Evolutionary conservation across 64 coral and sea anemone genomes (phyloP).

Genomic region (Astreopora myriophthalma): DNA sequence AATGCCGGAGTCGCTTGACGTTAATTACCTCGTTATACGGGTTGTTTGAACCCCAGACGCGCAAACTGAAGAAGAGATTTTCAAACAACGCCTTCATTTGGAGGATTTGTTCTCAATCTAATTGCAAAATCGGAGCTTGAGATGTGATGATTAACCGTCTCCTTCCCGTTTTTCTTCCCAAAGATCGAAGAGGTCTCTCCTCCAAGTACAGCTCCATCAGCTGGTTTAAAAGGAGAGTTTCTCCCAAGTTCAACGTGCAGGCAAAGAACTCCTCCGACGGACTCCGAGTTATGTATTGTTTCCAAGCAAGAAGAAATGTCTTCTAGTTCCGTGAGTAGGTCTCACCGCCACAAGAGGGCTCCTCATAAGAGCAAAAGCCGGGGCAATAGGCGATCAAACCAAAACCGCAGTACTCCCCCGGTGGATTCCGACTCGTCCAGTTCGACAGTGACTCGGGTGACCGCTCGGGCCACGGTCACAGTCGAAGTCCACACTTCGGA

Average conservation of each 20-base stretch:
- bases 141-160: too few species aligned
- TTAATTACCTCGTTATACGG: too few species aligned
- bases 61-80: too few species aligned
- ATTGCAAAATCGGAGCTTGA: too few species aligned
- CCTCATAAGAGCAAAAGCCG: conserved; percentile 9
- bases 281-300: conserved; percentile 75
- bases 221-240: conserved; percentile 77
- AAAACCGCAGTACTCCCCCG: background rate
- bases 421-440: conserved; percentile 88
- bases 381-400: background rate
- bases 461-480: conserved; percentile 89
- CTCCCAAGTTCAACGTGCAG: conserved; percentile 73
- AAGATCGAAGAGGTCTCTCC: conserved; percentile 74
- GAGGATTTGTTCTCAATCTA: too few species aligned
- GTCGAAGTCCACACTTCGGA: conserved; percentile 69
- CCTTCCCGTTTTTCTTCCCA: conserved; percentile 9
- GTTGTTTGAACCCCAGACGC: too few species aligned
- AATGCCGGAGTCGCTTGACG: too few species aligned
- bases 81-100: too few species aligned
- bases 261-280: conserved; percentile 68
- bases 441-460: conserved; percentile 87
- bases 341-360: conserved; percentile 33
- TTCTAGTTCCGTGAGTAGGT: background rate
- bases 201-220: conserved; percentile 71
- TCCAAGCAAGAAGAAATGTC: conserved; percentile 7